Percentiles rank a stretch among this genome's conserved stretches.
These are phyloP conservation scores for Pandemis cinnamomeana DNA, from an alignment of 2,888 invertebrate species.

Conservation along the genomic window DNA sequence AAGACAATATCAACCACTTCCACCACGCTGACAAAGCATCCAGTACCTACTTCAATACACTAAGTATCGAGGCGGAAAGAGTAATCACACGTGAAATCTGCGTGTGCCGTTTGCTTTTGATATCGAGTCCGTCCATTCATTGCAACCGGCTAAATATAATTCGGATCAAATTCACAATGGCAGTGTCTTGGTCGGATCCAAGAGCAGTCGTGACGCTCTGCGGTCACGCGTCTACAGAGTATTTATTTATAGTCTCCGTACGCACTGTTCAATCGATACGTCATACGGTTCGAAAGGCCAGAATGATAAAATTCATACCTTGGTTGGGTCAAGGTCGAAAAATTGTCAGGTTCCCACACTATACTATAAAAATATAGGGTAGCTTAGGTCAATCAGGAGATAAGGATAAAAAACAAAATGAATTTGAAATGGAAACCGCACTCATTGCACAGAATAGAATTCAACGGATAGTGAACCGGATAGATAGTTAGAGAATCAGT, in stretches of 20 bases:
- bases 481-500: no score
- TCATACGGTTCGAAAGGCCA: slow-evolving; percentile 14
- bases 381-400: no score
- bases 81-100: slow-evolving; percentile 7
- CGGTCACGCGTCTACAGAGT: slow-evolving; percentile 66
- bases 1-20: no score
- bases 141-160: slow-evolving; percentile 77
- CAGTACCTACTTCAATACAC: background rate
- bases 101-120: slow-evolving; percentile 10
- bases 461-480: no score
- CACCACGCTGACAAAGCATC: background rate
- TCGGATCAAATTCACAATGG: slow-evolving; percentile 69
- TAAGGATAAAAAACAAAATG: no score
- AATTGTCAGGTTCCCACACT: background rate
- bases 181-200: slow-evolving; percentile 79
- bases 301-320: background rate
- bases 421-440: no score
- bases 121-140: slow-evolving; percentile 50
- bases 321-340: background rate
- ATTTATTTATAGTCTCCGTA: slow-evolving; percentile 64
- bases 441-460: no score
- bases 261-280: slow-evolving; percentile 20
- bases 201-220: slow-evolving; percentile 73
- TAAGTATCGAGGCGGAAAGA: background rate
- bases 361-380: no score